A percentile compares a stretch with the other conserved stretches of the same genome.
Evolutionary conservation across 2,797 vertebrate species (phyloP).

Genomic region (Sebastolobus alascanus): DNA sequence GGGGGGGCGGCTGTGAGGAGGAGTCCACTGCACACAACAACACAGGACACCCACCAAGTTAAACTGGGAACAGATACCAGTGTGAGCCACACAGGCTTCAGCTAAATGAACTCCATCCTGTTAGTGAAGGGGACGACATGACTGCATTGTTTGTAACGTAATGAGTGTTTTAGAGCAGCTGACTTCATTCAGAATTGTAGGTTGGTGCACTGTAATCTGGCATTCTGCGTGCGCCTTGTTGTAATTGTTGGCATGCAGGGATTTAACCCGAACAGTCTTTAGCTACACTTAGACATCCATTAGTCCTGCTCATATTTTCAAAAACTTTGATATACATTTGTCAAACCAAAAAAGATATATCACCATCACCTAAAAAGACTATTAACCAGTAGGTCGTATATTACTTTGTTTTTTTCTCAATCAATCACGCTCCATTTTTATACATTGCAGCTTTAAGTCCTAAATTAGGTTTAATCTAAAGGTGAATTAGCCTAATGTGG

Average conservation of each 20-base stretch:
- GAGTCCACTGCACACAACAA: slow-evolving; percentile 23
- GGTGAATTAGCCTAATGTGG: too few relatives aligned
- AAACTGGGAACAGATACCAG: slow-evolving; percentile 26
- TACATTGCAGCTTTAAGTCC: too few relatives aligned
- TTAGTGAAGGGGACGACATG: slow-evolving; percentile 26
- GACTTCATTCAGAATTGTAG: slow-evolving; percentile 47
- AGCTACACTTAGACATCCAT: background rate
- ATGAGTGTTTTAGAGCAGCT: slow-evolving; percentile 68
- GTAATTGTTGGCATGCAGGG: slow-evolving; percentile 25
- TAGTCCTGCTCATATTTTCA: background rate
- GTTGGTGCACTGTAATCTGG: slow-evolving; percentile 62
- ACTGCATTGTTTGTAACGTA: slow-evolving; percentile 60
- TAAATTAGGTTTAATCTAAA: too few relatives aligned
- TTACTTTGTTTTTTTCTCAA: too few relatives aligned
- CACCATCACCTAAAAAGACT: too few relatives aligned
- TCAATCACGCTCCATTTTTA: too few relatives aligned
- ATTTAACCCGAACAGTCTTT: slow-evolving; percentile 32
- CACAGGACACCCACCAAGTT: slow-evolving; percentile 60
- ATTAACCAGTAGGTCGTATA: too few relatives aligned
- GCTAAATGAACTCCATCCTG: background rate
- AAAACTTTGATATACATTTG: background rate
- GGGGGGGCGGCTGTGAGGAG: background rate
- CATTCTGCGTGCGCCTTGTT: slow-evolving; percentile 2
- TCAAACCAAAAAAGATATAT: background rate
- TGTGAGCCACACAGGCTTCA: slow-evolving; percentile 1